These are phyloP conservation scores for Eunapius fragilis DNA, from an alignment of 37 sponge, comb jelly and placozoan species.

Conservation along the genomic window DNA sequence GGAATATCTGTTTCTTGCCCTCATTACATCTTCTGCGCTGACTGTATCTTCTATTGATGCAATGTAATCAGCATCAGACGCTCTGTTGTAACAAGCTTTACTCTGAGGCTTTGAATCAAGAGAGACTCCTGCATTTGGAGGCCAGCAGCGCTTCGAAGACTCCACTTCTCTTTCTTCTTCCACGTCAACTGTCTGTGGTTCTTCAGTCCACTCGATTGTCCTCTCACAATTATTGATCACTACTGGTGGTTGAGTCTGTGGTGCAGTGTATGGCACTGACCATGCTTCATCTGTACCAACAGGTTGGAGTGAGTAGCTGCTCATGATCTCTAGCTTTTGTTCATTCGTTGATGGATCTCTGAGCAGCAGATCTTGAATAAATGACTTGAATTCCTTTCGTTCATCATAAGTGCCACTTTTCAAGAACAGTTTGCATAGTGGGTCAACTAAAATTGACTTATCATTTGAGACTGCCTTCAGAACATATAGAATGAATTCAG, in stretches of 20 bases:
- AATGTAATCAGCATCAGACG: too few relatives aligned
- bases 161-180: neutral
- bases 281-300: slow-evolving; percentile 1
- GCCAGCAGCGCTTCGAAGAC: too few relatives aligned
- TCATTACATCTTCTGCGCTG: neutral
- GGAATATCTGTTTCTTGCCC: slow-evolving; percentile 22
- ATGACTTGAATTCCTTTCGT: neutral
- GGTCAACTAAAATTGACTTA: too few relatives aligned
- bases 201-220: neutral
- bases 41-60: neutral
- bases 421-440: neutral
- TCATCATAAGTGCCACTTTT: neutral
- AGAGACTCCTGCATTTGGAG: too few relatives aligned
- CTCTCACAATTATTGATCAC: neutral
- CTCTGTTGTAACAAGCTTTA: too few relatives aligned
- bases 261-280: slow-evolving; percentile 12
- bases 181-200: too few relatives aligned
- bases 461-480: too few relatives aligned
- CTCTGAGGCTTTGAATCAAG: too few relatives aligned
- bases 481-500: too few relatives aligned
- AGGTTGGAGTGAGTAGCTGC: neutral
- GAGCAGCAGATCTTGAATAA: slow-evolving; percentile 3
- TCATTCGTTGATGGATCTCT: slow-evolving; percentile 15
- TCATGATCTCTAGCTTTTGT: slow-evolving; percentile 7
- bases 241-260: neutral